These are phyloP conservation scores for Glareola pratincola DNA, from an alignment of 2,113 vertebrate species.

Conservation along the genomic window DNA sequence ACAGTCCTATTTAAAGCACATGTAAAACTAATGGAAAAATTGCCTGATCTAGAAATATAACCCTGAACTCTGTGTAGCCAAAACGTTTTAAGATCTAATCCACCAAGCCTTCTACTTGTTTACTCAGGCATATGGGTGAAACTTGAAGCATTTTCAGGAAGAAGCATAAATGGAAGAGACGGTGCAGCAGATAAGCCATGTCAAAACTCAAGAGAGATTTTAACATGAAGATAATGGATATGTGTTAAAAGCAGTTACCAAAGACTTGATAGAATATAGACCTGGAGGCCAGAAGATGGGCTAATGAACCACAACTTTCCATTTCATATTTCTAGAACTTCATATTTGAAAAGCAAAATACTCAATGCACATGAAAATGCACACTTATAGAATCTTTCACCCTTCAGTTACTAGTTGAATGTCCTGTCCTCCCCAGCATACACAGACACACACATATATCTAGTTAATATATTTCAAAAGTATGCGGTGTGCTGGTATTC, in stretches of 20 bases:
- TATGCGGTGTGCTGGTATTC: background rate
- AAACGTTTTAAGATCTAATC: background rate
- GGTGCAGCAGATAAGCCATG: background rate
- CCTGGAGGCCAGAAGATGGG: background rate
- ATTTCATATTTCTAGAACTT: background rate
- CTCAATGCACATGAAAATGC: background rate
- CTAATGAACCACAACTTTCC: background rate
- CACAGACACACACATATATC: accelerated
- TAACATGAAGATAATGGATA: background rate
- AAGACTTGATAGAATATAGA: background rate
- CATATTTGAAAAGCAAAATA: background rate
- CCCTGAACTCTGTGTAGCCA: background rate
- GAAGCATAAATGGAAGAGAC: background rate
- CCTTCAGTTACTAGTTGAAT: background rate
- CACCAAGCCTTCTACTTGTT: background rate
- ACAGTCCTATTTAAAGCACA: background rate
- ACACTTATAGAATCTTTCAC: background rate
- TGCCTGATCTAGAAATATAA: background rate
- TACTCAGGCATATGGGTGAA: background rate
- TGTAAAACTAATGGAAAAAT: background rate
- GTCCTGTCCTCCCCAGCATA: background rate
- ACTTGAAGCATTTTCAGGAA: background rate
- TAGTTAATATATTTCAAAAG: background rate
- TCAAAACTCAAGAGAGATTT: background rate
- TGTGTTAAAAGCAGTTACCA: background rate